Evolutionary conservation across 2,888 invertebrate species (phyloP).

Genomic region (Polyommatus iphigenia): DNA sequence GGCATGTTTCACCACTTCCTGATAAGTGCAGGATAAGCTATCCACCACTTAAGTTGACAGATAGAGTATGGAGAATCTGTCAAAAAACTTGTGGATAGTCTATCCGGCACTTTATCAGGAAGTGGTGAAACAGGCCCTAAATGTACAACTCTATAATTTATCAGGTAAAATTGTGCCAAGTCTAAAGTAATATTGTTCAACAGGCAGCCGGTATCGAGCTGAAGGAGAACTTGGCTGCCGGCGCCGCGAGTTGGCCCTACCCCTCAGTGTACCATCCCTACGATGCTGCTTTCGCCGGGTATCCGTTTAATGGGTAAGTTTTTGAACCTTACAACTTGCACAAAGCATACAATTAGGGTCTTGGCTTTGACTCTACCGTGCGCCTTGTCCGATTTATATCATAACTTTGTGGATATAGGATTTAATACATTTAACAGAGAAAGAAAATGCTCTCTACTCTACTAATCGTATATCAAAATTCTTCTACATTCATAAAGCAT

Average conservation of each 20-base stretch:
- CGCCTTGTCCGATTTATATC: not conserved
- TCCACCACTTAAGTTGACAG: too few species aligned
- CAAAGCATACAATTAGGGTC: not conserved
- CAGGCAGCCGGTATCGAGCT: slow-evolving; percentile 93
- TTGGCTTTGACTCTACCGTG: not conserved
- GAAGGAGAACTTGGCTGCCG: slow-evolving; percentile 92
- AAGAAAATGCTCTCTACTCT: too few species aligned
- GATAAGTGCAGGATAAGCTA: too few species aligned
- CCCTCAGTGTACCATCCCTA: slow-evolving; percentile 96
- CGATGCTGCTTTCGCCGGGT: slow-evolving; percentile 94
- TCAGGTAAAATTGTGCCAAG: not conserved
- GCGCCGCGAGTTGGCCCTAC: slow-evolving; percentile 93
- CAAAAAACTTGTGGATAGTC: too few species aligned
- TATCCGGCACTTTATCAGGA: too few species aligned
- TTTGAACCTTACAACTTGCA: not conserved
- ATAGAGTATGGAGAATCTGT: too few species aligned
- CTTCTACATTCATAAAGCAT: not conserved
- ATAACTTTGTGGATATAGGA: not conserved
- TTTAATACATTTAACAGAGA: not conserved
- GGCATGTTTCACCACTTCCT: too few species aligned
- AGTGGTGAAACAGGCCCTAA: too few species aligned
- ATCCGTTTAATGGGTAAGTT: slow-evolving; percentile 97
- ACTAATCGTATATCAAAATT: not conserved
- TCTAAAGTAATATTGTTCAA: slow-evolving; percentile 44
- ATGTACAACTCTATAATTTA: too few species aligned